Evolutionary conservation across 2,797 vertebrate genomes (phyloP), one percentile per base, ranked within the genome.

Genomic region (Sebastes oblongus): DNA sequence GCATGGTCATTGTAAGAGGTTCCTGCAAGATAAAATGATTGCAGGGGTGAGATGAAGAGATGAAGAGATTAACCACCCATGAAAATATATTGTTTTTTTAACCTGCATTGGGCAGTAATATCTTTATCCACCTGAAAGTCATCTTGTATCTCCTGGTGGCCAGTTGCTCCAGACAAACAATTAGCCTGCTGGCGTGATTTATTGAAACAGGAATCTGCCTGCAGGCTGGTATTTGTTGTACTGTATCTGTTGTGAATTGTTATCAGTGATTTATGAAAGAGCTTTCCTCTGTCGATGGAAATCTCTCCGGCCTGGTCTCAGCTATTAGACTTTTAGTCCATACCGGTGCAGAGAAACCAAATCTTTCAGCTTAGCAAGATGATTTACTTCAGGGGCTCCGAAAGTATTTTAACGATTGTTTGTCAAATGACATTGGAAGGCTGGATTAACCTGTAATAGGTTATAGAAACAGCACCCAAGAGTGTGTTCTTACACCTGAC

Each of bases 171-270:
- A 73, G 68, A 85, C 61, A 85, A 85, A 89, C 69, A 88, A 81
- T 89, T 82, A 89, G 59, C 78, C 65, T 72, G 46, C 71, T 80
- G 78, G 74, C 58, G 36, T 85, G 86, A 86, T 85, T 86, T 84
- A 85, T 76, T 75, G 74, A 68, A 82, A 81, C 32, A 27, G 34
- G 18, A 67, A 70, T 86, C 34, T 66, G 34, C 62, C 75, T 60
- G 27, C 54, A 67, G 86, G 80, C 75, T 4, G 3, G 34, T 50
- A 72, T 79, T 81, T 71, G 8, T 65, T 42, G 58, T 52, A 62
- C 64, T 74, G 72, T 78, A 78, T 72, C 66, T 76, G 75, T 46
- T 78, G 64, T 61, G 59, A 84, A 64, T 77, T 73, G 77, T 77
- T 85, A 82, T 83, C 77, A 52, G 65, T 76, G 84, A 89, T 90